Evolutionary conservation across 2,888 invertebrate genomes (phyloP), one percentile per base, ranked within the genome.

Genomic region (Platynereis dumerilii): DNA sequence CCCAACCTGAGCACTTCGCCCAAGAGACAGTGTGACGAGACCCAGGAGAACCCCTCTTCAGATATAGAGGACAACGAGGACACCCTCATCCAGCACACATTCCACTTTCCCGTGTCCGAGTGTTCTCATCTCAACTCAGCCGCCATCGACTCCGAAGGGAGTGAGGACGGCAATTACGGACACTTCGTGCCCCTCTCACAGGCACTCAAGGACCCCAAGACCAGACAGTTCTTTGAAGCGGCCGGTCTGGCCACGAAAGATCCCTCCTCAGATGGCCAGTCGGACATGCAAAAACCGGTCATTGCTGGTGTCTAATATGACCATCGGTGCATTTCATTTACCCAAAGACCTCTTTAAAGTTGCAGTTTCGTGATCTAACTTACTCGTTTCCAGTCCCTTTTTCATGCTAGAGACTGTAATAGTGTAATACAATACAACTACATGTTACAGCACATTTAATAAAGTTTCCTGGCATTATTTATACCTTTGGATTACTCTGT

Each of bases 101-200:
- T 61, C 28, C 61, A 61, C 55, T 61, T 61, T 42, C 61, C 61
- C 17, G 55, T 52, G 34, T 61, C 61, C 17, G 61, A 61, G 22
- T 60, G 60, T 29, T 42, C 61, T 20, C 61, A 61, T 39, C 61
- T 61, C 1, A 61, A 54, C 61, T 24, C 34, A 2, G 52, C 52
- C 2, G 61, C 27, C 26, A 44, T 26, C 2, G 61, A 61, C 27
- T 61, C 61, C 17, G 61, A 61, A 54, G 61, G 54, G 24, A 26
- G 26, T n/a, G 60, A 27, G 29, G 60, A 52, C 7, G 27, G 57
- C 22, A 62, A 62, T 28, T 62, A 62, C 34, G 57, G 62, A 2
- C 62, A 62, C 48, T 62, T 62, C 44, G 57, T 62, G 57, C 62
- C 62, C 7, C 48, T 62, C 1, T 62, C 62, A 3, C 62, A 62